These are phyloP conservation scores for Fukomys damarensis DNA, from an alignment of 2,113 vertebrate species.

Conservation along the genomic window DNA sequence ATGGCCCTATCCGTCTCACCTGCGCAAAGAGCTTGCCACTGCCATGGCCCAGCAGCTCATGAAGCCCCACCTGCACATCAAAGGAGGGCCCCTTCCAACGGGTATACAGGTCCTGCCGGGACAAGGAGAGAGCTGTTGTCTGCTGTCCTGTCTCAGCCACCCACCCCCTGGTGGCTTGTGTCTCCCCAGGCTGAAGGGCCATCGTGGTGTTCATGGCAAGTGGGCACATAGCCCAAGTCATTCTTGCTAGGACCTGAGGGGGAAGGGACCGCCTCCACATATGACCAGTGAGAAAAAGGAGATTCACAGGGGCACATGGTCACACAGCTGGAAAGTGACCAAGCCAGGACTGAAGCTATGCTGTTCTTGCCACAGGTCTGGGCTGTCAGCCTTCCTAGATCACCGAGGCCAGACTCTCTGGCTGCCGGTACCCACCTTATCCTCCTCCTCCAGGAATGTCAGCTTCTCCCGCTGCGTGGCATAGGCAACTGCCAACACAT, in stretches of 20 bases:
- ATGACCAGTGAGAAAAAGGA: not conserved
- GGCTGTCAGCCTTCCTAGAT: not conserved
- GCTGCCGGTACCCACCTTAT: slow-evolving; percentile 87
- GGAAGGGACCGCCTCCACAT: not conserved
- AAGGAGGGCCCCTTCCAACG: slow-evolving; percentile 94
- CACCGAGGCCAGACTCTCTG: not conserved
- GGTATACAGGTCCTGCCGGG: slow-evolving; percentile 90
- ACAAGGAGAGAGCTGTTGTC: not conserved
- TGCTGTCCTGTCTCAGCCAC: accelerated
- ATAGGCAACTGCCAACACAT: slow-evolving; percentile 92
- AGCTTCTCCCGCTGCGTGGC: slow-evolving; percentile 92
- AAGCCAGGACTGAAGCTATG: not conserved
- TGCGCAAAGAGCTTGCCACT: slow-evolving; percentile 95
- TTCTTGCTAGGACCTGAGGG: not conserved
- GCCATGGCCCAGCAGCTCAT: slow-evolving; percentile 94
- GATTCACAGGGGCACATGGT: not conserved
- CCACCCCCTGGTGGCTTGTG: not conserved
- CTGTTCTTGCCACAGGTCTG: not conserved
- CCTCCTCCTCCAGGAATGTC: slow-evolving; percentile 92
- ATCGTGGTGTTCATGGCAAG: not conserved
- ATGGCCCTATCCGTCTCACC: slow-evolving; percentile 80
- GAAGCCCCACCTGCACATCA: slow-evolving; percentile 95
- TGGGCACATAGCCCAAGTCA: not conserved
- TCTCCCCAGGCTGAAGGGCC: accelerated
- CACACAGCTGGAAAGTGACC: accelerated